Conservation (phyloP, 2,797 vertebrate species). For the Vireo griseus region DNA sequence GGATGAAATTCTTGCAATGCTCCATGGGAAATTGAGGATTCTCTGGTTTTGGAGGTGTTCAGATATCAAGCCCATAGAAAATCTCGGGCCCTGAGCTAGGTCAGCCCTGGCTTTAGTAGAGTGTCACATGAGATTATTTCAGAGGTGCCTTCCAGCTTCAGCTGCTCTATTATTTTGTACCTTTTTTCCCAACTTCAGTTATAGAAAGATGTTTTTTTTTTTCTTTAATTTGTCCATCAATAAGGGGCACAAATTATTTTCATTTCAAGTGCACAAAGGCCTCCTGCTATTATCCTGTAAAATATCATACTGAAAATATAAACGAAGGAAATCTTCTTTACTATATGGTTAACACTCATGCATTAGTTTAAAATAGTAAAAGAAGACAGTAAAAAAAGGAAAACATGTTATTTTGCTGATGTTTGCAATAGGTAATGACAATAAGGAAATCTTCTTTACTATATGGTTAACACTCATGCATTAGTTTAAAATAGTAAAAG, state of each 20-base stretch:
- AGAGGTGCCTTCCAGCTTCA: neutral
- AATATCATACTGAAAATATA: neutral
- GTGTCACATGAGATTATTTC: neutral
- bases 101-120: neutral
- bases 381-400: neutral
- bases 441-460: neutral
- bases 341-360: neutral
- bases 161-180: neutral
- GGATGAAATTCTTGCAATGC: neutral
- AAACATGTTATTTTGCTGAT: conserved; percentile 38
- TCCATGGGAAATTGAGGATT: neutral
- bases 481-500: neutral
- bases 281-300: neutral
- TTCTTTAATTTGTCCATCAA: neutral
- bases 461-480: neutral
- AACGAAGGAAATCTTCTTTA: neutral
- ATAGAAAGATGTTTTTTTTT: neutral
- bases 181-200: neutral
- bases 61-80: neutral
- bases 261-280: neutral
- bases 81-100: neutral
- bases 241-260: neutral
- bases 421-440: conserved; percentile 39
- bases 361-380: neutral
- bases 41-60: neutral